These are phyloP conservation scores for Sisyra terminalis DNA, from an alignment of 2,888 invertebrate species.

Conservation along the genomic window DNA sequence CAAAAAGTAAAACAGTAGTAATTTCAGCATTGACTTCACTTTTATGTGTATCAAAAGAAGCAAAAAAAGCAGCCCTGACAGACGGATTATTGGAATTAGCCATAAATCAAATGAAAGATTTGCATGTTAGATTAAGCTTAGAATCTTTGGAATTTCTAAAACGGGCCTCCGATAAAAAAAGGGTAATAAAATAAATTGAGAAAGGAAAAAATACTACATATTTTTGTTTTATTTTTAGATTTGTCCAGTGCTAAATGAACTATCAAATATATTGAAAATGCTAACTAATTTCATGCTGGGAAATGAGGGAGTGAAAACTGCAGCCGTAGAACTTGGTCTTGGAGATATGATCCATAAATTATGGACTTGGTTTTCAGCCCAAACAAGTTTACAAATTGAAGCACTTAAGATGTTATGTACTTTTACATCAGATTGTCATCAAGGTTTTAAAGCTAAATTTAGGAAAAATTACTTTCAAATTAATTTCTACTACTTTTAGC, in stretches of 20 bases:
- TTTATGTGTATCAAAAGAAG: conserved; percentile 28
- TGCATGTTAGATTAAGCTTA: conserved; percentile 28
- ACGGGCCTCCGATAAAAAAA: conserved; percentile 26
- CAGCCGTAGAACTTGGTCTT: conserved; percentile 34
- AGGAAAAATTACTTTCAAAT: not conserved
- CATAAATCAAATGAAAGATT: conserved; percentile 28
- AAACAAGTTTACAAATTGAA: conserved; percentile 33
- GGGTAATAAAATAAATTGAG: conserved; percentile 15
- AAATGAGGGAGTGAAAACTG: conserved; percentile 34
- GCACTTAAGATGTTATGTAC: conserved; percentile 41
- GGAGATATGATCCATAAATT: conserved; percentile 42
- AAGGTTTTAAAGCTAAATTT: conserved; percentile 29
- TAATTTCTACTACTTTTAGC: conserved; percentile 20
- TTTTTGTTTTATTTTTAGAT: conserved; percentile 14
- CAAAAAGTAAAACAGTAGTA: conserved; percentile 25
- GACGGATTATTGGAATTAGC: conserved; percentile 24
- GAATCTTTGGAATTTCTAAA: conserved; percentile 29
- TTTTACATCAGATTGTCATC: conserved; percentile 41
- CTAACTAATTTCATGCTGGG: conserved; percentile 41
- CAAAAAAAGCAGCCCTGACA: conserved; percentile 27
- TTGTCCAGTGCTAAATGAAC: conserved; percentile 34
- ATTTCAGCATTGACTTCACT: conserved; percentile 27
- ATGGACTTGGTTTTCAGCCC: conserved; percentile 50
- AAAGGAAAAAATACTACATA: not conserved
- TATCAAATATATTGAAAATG: conserved; percentile 37